phyloP scores from a whole-genome alignment of 2,113 vertebrate genomes.

The Trogon melanurus region DNA sequence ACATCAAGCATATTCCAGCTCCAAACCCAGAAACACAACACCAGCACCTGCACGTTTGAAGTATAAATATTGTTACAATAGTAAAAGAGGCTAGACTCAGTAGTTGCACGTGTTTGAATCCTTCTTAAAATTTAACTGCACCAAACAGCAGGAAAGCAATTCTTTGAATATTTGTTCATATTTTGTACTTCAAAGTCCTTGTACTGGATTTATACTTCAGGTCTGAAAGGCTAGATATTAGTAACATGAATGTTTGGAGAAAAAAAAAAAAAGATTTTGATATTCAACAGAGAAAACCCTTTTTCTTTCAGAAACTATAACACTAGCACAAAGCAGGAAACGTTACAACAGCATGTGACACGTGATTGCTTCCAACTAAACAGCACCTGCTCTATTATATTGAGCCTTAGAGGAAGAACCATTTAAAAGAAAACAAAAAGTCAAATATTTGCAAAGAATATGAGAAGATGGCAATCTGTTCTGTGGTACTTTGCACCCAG shows the following conservation, averaged over 20 bases:
- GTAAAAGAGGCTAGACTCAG: not conserved
- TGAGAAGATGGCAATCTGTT: not conserved
- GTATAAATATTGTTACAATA: not conserved
- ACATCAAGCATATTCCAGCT: not conserved
- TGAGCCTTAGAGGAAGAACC: not conserved
- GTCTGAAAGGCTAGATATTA: not conserved
- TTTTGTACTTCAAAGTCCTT: not conserved
- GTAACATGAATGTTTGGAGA: not conserved
- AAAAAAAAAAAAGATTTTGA: not conserved
- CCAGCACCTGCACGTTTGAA: fast-evolving
- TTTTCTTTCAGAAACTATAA: not conserved
- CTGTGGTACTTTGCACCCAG: not conserved
- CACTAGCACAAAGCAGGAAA: not conserved
- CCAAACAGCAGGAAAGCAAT: not conserved
- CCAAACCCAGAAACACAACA: not conserved
- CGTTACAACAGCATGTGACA: not conserved
- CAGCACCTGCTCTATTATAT: not conserved
- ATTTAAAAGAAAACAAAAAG: not conserved
- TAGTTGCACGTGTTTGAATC: not conserved
- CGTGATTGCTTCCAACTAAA: not conserved
- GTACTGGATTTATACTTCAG: not conserved
- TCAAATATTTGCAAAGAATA: not conserved
- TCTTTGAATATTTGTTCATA: not conserved
- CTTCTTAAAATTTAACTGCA: not conserved
- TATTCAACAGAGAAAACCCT: not conserved